Evolutionary conservation across 2,113 vertebrate species (phyloP).

Genomic region (Penelope pileata): DNA sequence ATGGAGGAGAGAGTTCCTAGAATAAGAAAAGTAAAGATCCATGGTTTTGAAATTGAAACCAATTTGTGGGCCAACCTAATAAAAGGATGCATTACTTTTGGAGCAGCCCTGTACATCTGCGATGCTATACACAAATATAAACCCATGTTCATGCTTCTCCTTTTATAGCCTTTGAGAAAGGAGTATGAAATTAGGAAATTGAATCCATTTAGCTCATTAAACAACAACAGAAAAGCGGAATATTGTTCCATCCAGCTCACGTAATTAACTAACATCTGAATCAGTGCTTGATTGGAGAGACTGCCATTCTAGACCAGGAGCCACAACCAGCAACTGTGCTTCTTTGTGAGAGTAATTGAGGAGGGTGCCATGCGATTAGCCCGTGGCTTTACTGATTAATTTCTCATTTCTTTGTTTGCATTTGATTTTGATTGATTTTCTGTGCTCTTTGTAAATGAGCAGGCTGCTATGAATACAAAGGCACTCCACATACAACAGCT

Average conservation of each 20-base stretch:
- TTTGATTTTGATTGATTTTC: constrained; percentile 56
- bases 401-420: constrained; percentile 50
- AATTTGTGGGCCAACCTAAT: background rate
- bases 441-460: constrained; percentile 28
- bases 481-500: background rate
- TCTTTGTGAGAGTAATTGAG: constrained; percentile 23
- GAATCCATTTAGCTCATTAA: constrained; percentile 27
- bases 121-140: background rate
- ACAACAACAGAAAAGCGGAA: background rate
- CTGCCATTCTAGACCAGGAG: constrained; percentile 8
- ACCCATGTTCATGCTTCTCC: background rate
- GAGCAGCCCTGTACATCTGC: background rate
- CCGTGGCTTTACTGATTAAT: constrained; percentile 52
- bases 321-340: constrained; percentile 1
- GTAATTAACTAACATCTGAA: constrained; percentile 17
- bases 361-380: constrained; percentile 13
- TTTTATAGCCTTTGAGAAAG: background rate
- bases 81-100: background rate
- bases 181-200: background rate
- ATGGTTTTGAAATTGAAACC: background rate
- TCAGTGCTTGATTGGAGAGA: constrained; percentile 23
- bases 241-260: background rate
- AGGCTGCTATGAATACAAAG: constrained; percentile 22
- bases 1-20: background rate
- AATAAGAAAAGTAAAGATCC: background rate